Evolutionary conservation across 2,797 vertebrate genomes (phyloP), one percentile per base, ranked within the genome.

Genomic region (Micrastur ruficollis): DNA sequence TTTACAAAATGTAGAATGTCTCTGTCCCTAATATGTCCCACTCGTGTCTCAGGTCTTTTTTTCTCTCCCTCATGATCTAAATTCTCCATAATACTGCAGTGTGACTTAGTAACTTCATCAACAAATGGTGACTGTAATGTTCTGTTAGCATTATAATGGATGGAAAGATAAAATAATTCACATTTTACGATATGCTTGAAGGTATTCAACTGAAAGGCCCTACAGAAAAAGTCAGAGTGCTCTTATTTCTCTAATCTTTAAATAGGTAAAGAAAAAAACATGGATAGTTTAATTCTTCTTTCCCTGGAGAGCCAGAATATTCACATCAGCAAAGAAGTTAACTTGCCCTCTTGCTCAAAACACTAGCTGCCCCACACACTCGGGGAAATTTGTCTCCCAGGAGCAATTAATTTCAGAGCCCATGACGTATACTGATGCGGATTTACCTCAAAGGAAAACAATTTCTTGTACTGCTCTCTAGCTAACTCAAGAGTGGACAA

Each of bases 391-490:
- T 15, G 2, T 67, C 44, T 86, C 87, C 62, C 13, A 19, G 44
- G 36, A 46, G 76, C 86, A 66, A 90, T 81, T 58, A 68, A 79
- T 84, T 83, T 72, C 86, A 26, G 21, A 94, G 44, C 36, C 71
- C 68, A 12, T 4, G 3, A 52, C 17, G 29, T 79, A 66, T 29
- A 70, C 36, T 5, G 55, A 76, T 79, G 53, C 12, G 81, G 70
- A 59, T 82, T 93, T 42, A 62, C 58, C 87, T 90, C 85, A 83
- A 87, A 90, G 62, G 34, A 81, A 95, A 93, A 92, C 55, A 81
- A 95, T 87, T 87, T 94, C 80, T 68, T 74, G 36, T 4, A 3
- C 62, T 75, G 90, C 56, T 94, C 87, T 87, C 49, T 8, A 67
- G 70, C 67, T 81, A 63, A 81, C 71, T 62, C 80, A 84, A 93